Conservation (phyloP, 2,888 invertebrate genomes). For the Eilema depressum region DNA sequence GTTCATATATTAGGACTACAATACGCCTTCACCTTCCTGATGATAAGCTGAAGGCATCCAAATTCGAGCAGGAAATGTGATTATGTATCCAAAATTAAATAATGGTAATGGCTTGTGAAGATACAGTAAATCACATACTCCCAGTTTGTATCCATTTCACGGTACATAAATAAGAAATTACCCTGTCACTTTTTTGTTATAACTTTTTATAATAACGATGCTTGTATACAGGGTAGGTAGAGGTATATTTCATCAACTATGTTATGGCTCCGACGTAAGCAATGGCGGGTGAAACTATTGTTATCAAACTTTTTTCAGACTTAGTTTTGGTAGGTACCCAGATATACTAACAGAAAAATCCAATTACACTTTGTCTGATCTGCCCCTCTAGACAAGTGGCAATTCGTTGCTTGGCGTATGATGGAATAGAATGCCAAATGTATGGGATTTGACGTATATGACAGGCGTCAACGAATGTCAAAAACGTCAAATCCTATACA, state of each 20-base stretch:
- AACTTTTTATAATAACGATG: background rate
- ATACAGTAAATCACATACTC: background rate
- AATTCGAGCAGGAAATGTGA: background rate
- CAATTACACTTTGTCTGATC: too few species aligned
- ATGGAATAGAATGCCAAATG: too few species aligned
- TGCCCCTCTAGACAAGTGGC: too few species aligned
- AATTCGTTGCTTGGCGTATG: too few species aligned
- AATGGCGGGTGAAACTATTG: background rate
- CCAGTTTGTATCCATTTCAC: background rate
- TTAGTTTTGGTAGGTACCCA: background rate
- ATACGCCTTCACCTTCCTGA: too few species aligned
- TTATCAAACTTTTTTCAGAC: background rate
- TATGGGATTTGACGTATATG: too few species aligned
- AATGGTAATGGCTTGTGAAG: background rate
- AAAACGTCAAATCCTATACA: too few species aligned
- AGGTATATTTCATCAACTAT: background rate
- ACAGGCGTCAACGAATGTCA: too few species aligned
- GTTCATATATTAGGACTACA: too few species aligned
- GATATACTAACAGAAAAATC: background rate
- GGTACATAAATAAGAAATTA: background rate
- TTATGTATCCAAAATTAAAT: background rate
- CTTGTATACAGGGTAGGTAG: background rate
- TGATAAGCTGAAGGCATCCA: too few species aligned
- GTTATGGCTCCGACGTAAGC: background rate
- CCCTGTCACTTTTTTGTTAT: background rate